Evolutionary conservation across 2,888 invertebrate species (phyloP), one percentile per base, ranked within the genome.

Genomic region (Octodonta nipae): DNA sequence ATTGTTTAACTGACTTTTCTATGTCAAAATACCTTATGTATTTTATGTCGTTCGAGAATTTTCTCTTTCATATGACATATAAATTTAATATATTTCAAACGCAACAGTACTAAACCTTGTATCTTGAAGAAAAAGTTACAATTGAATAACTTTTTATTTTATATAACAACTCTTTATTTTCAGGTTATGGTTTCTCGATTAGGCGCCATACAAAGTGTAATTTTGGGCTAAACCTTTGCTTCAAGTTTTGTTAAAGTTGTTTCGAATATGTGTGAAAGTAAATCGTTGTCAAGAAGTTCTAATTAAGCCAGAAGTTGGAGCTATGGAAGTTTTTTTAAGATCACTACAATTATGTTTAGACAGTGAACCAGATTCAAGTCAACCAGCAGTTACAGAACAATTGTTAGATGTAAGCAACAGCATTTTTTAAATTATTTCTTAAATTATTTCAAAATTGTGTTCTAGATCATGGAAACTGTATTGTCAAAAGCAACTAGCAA

Each of bases 381-480:
- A 81, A 46, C 76, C 80, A 1, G 72, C 81, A 37, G 78, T 91
- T 10, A 87, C 89, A 0, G 91, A 92, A 58, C 89, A 92, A 57
- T 65, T 93, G 36, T 66, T 93, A 0, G 87, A 86, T 65, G 78
- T 78, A 50, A 60, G 61, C 52, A 32, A 12, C 13, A 4, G n/a
- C n/a, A n/a, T n/a, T n/a, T n/a, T n/a, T n/a, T n/a, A n/a, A n/a
- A n/a, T n/a, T 30, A 3, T 34, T 14, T 15, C 5, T 25, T 14
- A 4, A 13, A 11, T 28, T 3, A 6, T 17, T 15, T 28, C 5
- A 14, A n/a, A 27, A 13, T 13, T 17, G 28, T 13, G 15, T 20
- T 8, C 6, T 53, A 83, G 75, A 91, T 93, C 34, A 87, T 95
- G 86, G 93, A 95, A 62, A 84, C 85, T 1, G 83, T 95, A 35